Conservation (phyloP, 2,113 vertebrate genomes). For the Sebastes fasciatus region DNA sequence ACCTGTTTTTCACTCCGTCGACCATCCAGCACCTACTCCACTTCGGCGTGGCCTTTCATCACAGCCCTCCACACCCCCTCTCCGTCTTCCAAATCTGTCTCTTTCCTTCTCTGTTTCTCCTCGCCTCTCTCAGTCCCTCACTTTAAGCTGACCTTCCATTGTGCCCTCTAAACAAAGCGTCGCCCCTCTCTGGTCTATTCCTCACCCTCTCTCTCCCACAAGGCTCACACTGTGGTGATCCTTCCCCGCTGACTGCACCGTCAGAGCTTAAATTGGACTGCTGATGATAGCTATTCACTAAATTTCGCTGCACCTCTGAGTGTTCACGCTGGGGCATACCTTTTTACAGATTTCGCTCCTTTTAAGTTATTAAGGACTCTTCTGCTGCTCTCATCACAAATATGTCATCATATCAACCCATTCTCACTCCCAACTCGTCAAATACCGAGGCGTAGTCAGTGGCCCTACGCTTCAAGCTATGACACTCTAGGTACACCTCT, state of each 20-base stretch:
- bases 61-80: neutral
- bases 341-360: constrained; percentile 6
- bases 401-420: neutral
- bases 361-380: constrained; percentile 16
- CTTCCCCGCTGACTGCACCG: constrained; percentile 45
- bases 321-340: constrained; percentile 9
- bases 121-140: constrained; percentile 32
- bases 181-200: constrained; percentile 5
- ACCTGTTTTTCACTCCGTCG: constrained; percentile 55
- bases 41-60: constrained; percentile 47
- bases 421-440: no score
- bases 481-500: no score
- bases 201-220: constrained; percentile 11
- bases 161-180: constrained; percentile 53
- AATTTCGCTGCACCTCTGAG: constrained; percentile 29
- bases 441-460: no score
- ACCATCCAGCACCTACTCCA: constrained; percentile 33
- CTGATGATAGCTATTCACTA: constrained; percentile 52
- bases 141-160: constrained; percentile 43
- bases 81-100: constrained; percentile 21
- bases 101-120: neutral
- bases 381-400: neutral
- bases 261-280: constrained; percentile 48
- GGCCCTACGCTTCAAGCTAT: no score
- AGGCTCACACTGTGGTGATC: constrained; percentile 30